Base-by-base conservation (phyloP, 2,888 invertebrate species). In the Empis stercorea region DNA sequence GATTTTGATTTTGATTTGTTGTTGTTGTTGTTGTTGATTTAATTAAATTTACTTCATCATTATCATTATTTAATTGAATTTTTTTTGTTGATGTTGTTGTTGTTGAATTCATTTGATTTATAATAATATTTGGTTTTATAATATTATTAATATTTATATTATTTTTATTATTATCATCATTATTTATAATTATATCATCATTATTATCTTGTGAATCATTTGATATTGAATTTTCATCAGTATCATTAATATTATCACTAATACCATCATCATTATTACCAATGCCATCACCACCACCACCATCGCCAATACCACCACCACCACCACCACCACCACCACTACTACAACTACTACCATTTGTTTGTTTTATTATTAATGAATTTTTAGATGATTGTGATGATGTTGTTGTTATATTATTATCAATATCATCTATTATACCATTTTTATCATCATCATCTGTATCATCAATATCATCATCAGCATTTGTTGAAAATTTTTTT, bases 221-320 rank as follows among this genome's bases (percentile, higher is more conserved):
- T 47, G 67, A 64, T 27, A 66, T 59, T 40, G 66, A 65, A 54
- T 66, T 66, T 15, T 66, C 66, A 49, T 64, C 65, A 48, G 61
- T 64, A 51, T 62, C 63, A 34, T 20, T 40, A 20, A 27, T 27
- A 13, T 14, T 23, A 20, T 14, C 27, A 23, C 20, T 23, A 14
- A 20, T 20, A 9, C 40, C n/a, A n/a, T n/a, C n/a, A n/a, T n/a
- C n/a, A n/a, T n/a, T n/a, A n/a, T n/a, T n/a, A n/a, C n/a, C n/a
- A n/a, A n/a, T n/a, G n/a, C n/a, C n/a, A n/a, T n/a, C n/a, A n/a
- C n/a, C 40, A 14, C 27, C 27, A n/a, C 13, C 40, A 14, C 11
- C 40, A 14, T 13, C 40, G 27, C 23, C 40, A 40, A 10, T 23
- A 34, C 14, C 14, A 4, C 37, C 16, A 10, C n/a, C 10, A 27